Conservation (phyloP, 1,140 invertebrate species). For the Drosophila melanogaster region Release_6_plus_ISO1_MT NC_004354.4:2103501-2104000, state of each 20-base stretch:
- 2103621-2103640: constrained; percentile 20
- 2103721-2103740: constrained; percentile 45
- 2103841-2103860: constrained; percentile 40
- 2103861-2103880: constrained; percentile 55
- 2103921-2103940: constrained; percentile 1
- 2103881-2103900: constrained; percentile 24
- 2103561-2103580: constrained; percentile 37
- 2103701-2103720: constrained; percentile 38
- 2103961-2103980: not conserved
- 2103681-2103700: constrained; percentile 53
- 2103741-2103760: constrained; percentile 58
- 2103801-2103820: not conserved
- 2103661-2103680: constrained; percentile 65
- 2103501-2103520: constrained; percentile 36
- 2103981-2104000: constrained; percentile 5
- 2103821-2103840: not conserved
- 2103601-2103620: constrained; percentile 68
- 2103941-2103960: no score
- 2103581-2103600: constrained; percentile 41
- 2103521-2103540: constrained; percentile 6
- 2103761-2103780: constrained; percentile 69
- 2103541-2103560: constrained; percentile 8
- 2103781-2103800: constrained; percentile 11
- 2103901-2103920: not conserved
- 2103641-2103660: constrained; percentile 66